Conservation (phyloP, 2,888 invertebrate species). For the Leucophenga montana region DNA sequence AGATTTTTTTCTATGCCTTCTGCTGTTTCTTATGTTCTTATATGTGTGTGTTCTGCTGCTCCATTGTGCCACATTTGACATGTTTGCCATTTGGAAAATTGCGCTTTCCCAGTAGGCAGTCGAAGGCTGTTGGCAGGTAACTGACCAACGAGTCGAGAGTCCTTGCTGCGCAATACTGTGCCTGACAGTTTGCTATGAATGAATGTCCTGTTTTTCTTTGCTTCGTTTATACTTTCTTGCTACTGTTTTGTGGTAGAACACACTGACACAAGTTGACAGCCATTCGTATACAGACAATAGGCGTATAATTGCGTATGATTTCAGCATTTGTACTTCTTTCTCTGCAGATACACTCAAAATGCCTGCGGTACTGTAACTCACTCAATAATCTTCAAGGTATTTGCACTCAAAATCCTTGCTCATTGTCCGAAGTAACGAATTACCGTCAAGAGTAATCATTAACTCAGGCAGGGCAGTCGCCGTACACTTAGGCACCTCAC, state of each 20-base stretch:
- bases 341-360: neutral
- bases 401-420: constrained; percentile 21
- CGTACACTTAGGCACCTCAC: constrained; percentile 42
- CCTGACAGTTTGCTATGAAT: constrained; percentile 26
- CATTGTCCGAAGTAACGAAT: constrained; percentile 51
- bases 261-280: neutral
- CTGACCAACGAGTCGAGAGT: constrained; percentile 19
- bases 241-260: no score
- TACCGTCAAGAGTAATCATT: constrained; percentile 66
- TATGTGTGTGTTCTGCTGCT: constrained; percentile 42
- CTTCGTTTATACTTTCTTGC: no score
- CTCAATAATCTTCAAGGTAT: neutral
- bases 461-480: constrained; percentile 64
- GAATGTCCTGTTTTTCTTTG: neutral
- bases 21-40: neutral
- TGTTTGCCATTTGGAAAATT: constrained; percentile 69
- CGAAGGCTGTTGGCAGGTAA: constrained; percentile 21
- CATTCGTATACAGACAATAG: neutral
- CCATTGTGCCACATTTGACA: constrained; percentile 56
- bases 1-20: constrained; percentile 44
- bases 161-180: constrained; percentile 5
- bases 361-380: neutral
- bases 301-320: neutral
- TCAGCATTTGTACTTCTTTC: neutral
- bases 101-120: constrained; percentile 49